Conservation (phyloP, 2,797 vertebrate genomes). For the Benthosema pterotum region DNA sequence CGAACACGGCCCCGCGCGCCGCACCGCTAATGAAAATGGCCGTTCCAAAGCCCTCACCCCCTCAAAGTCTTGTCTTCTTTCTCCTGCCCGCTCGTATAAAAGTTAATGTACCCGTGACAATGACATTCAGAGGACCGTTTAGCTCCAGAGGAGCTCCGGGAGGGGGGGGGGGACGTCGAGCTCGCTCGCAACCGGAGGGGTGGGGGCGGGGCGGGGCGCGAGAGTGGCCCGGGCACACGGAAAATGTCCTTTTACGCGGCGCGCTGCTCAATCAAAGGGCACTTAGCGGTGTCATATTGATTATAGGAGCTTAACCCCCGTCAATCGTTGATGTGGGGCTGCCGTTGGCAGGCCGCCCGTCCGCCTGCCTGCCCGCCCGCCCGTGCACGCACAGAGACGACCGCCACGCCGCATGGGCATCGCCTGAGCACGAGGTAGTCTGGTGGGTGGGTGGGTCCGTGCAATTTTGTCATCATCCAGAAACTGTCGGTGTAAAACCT, state of each 20-base stretch:
- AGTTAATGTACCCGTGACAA: constrained; percentile 75
- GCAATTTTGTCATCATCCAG: too few relatives aligned
- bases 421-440: constrained; percentile 14
- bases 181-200: too few relatives aligned
- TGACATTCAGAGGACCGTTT: constrained; percentile 74
- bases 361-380: too few relatives aligned
- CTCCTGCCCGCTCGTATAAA: constrained; percentile 76
- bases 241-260: constrained; percentile 67
- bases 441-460: too few relatives aligned
- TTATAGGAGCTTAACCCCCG: constrained; percentile 75
- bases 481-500: too few relatives aligned
- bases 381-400: too few relatives aligned
- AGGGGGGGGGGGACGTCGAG: constrained; percentile 44
- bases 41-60: constrained; percentile 52
- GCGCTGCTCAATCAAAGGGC: constrained; percentile 75
- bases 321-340: constrained; percentile 68
- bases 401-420: constrained; percentile 25
- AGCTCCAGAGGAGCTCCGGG: constrained; percentile 66
- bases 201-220: constrained; percentile 44
- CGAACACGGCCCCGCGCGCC: too few relatives aligned
- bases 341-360: constrained; percentile 63
- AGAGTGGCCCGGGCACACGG: constrained; percentile 65
- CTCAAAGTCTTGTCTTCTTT: constrained; percentile 49
- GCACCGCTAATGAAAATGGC: constrained; percentile 66
- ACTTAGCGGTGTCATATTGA: constrained; percentile 79